Evolutionary conservation across 1,140 invertebrate genomes (phyloP).

Genomic region (Rhizoglyphus robini): DNA sequence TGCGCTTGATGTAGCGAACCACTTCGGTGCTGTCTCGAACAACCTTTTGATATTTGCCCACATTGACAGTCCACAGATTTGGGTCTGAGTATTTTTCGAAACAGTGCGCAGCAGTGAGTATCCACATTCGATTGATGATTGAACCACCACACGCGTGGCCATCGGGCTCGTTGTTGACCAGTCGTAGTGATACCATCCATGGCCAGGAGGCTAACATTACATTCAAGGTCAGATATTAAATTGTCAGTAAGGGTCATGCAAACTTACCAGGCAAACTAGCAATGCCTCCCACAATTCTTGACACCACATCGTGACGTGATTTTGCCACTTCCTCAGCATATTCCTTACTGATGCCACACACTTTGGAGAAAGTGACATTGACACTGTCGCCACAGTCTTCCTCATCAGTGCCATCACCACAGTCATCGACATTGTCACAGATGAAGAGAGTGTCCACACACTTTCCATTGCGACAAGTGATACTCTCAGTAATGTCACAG

Average conservation of each 20-base stretch:
- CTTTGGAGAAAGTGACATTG: neutral
- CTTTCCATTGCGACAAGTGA: constrained; percentile 44
- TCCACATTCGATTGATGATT: constrained; percentile 34
- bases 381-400: constrained; percentile 25
- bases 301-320: neutral
- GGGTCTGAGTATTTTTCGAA: constrained; percentile 19
- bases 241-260: neutral
- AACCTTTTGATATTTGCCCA: constrained; percentile 22
- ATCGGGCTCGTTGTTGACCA: constrained; percentile 9
- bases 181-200: constrained; percentile 32
- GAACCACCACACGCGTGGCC: constrained; percentile 36
- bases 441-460: constrained; percentile 70
- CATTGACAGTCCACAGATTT: constrained; percentile 21
- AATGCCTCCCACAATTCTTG: constrained; percentile 32
- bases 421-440: constrained; percentile 75
- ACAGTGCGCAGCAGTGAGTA: constrained; percentile 38
- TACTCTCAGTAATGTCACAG: neutral
- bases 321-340: too few species aligned
- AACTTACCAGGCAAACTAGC: constrained; percentile 22
- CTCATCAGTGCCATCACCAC: constrained; percentile 74
- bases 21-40: constrained; percentile 23
- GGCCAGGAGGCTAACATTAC: constrained; percentile 31
- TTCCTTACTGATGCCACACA: neutral
- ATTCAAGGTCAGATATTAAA: neutral
- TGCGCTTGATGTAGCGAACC: constrained; percentile 24